These are phyloP conservation scores for Epistrophe grossulariae DNA, from an alignment of 2,888 invertebrate species.

Conservation along the genomic window DNA sequence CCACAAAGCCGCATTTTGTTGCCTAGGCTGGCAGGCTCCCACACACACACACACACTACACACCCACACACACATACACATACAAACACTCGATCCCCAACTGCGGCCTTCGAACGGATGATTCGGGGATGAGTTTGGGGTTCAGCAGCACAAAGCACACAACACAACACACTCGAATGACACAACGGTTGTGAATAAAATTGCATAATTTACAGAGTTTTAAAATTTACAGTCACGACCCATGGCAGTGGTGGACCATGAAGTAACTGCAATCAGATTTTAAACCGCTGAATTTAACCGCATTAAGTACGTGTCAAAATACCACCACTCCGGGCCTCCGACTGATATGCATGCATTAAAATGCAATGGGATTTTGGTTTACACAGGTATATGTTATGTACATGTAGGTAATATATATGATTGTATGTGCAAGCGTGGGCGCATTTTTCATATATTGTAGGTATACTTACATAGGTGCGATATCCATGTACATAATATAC, in stretches of 20 bases:
- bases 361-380: conserved; percentile 20
- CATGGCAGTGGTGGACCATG: conserved; percentile 70
- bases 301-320: conserved; percentile 76
- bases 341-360: conserved; percentile 33
- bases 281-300: conserved; percentile 76
- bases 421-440: not conserved
- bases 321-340: conserved; percentile 55
- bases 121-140: not conserved
- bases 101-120: not conserved
- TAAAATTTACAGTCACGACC: conserved; percentile 72
- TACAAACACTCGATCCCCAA: not conserved
- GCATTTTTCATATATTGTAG: not conserved
- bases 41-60: conserved; percentile 2
- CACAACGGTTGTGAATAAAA: conserved; percentile 47
- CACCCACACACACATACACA: conserved; percentile 10
- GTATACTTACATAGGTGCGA: not conserved
- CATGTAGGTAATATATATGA: too few species aligned
- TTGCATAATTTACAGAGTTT: conserved; percentile 75
- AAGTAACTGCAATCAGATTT: conserved; percentile 74
- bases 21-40: conserved; percentile 27
- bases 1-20: conserved; percentile 70
- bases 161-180: not conserved
- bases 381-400: conserved; percentile 4
- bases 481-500: not conserved
- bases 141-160: not conserved